Percentiles rank a stretch among this genome's conserved stretches.
phyloP scores from a whole-genome alignment of 2,888 invertebrate species.

The Agonopterix subpropinquella region DNA sequence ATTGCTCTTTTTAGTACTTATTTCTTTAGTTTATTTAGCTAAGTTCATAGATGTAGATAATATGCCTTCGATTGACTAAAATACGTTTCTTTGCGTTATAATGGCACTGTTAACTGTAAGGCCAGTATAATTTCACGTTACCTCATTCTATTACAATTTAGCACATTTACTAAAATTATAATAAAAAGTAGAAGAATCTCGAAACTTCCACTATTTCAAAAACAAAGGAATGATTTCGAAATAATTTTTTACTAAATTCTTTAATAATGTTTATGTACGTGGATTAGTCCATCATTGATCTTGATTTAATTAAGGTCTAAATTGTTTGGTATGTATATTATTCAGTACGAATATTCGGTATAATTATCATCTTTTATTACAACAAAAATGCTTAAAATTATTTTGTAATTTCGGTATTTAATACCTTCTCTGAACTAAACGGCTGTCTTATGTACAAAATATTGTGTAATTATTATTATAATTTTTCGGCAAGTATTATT shows the following conservation, averaged over 20 bases:
- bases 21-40: conserved; percentile 9
- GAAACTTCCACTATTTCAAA: too few relatives aligned
- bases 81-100: neutral
- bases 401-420: conserved; percentile 28
- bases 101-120: neutral
- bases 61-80: neutral
- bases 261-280: neutral
- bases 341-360: conserved; percentile 9
- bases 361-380: conserved; percentile 33
- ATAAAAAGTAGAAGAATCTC: too few relatives aligned
- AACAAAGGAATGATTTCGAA: too few relatives aligned
- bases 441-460: conserved; percentile 61
- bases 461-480: conserved; percentile 12
- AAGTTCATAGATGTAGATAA: conserved; percentile 2
- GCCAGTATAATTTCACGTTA: conserved; percentile 16
- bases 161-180: too few relatives aligned
- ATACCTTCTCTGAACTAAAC: conserved; percentile 36
- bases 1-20: conserved; percentile 30
- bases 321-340: conserved; percentile 6
- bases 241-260: neutral
- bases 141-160: conserved; percentile 6
- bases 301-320: conserved; percentile 21
- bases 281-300: conserved; percentile 9
- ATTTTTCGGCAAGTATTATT: conserved; percentile 57
- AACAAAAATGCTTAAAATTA: neutral